A percentile compares a stretch with the other conserved stretches of the same genome.
Evolutionary conservation across 2,113 vertebrate genomes (phyloP).

Genomic region (Gobiocypris rarus): DNA sequence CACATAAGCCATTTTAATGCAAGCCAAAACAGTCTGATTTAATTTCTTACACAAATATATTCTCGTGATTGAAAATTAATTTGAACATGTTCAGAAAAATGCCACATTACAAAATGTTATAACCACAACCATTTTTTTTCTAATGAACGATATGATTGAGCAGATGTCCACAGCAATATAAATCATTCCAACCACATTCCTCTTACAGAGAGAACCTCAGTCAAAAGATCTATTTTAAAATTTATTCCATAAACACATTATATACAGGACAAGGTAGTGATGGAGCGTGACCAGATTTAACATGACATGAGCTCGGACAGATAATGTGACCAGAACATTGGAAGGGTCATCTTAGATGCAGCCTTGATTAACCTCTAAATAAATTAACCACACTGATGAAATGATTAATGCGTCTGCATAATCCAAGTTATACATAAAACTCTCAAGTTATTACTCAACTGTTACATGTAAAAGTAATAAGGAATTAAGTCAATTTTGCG

Average conservation of each 20-base stretch:
- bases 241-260: neutral
- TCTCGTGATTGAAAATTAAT: neutral
- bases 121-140: neutral
- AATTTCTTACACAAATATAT: neutral
- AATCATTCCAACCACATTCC: neutral
- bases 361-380: conserved; percentile 4
- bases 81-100: neutral
- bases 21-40: neutral
- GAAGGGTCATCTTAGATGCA: neutral
- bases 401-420: neutral
- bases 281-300: conserved; percentile 3
- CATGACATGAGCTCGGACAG: conserved; percentile 13
- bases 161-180: neutral
- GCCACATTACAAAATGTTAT: neutral
- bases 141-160: neutral
- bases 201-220: neutral
- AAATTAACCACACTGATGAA: conserved; percentile 5
- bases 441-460: neutral
- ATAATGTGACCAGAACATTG: conserved; percentile 14
- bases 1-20: neutral
- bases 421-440: neutral
- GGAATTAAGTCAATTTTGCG: neutral
- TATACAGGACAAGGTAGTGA: neutral
- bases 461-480: neutral
- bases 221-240: neutral